phyloP scores from a whole-genome alignment of 2,888 invertebrate genomes.

The Agriopis aurantiaria region DNA sequence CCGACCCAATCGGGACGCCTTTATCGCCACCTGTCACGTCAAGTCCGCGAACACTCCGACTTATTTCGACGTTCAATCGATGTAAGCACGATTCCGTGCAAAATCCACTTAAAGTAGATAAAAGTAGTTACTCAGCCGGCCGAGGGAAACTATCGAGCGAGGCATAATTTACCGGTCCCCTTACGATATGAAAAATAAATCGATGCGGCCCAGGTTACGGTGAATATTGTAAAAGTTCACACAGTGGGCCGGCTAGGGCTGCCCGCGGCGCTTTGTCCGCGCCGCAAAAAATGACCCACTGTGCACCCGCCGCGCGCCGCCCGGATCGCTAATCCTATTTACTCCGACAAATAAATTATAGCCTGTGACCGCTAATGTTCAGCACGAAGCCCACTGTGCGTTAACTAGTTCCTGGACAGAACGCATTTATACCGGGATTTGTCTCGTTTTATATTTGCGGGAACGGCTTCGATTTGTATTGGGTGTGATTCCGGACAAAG shows the following conservation, averaged over 20 bases:
- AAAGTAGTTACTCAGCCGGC: conserved; percentile 33
- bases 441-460: conserved; percentile 58
- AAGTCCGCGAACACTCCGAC: conserved; percentile 22
- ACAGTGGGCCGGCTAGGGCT: conserved; percentile 33
- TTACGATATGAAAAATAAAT: conserved; percentile 47
- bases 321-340: conserved; percentile 81
- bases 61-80: conserved; percentile 43
- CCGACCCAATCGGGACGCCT: conserved; percentile 68
- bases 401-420: conserved; percentile 55
- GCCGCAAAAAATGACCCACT: conserved; percentile 73
- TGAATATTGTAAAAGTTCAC: conserved; percentile 45
- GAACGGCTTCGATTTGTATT: conserved; percentile 48
- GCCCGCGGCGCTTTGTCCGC: conserved; percentile 57
- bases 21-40: conserved; percentile 62
- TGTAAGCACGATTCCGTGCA: conserved; percentile 24
- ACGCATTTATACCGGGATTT: conserved; percentile 61
- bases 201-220: conserved; percentile 43
- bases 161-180: conserved; percentile 43
- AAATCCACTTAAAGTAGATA: conserved; percentile 28
- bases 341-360: conserved; percentile 79
- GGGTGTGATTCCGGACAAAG: conserved; percentile 1
- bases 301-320: conserved; percentile 57
- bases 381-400: conserved; percentile 63
- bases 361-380: conserved; percentile 67
- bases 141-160: conserved; percentile 37